A percentile compares a stretch with the other conserved stretches of the same genome.
These are phyloP conservation scores for Drosophila cognata DNA, from an alignment of 2,888 invertebrate genomes.

Conservation along the genomic window DNA sequence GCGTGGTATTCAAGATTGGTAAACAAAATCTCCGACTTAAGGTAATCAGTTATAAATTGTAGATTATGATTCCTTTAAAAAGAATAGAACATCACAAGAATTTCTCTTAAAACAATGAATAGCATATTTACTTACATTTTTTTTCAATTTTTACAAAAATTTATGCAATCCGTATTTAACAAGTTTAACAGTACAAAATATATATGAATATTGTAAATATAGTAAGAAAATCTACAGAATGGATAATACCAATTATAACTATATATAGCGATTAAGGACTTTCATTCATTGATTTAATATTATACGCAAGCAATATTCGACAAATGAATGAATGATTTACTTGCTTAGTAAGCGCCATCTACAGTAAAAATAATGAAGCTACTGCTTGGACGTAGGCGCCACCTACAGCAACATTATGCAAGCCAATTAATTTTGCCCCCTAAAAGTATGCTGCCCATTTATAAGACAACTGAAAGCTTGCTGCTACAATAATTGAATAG, in stretches of 20 bases:
- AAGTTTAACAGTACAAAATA: neutral
- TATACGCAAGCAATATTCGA: neutral
- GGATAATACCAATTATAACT: neutral
- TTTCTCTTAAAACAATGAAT: neutral
- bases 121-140: neutral
- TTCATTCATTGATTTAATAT: neutral
- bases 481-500: slow-evolving; percentile 7
- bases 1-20: neutral
- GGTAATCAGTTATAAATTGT: neutral
- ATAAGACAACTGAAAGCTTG: neutral
- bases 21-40: too few relatives aligned
- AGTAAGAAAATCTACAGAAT: neutral
- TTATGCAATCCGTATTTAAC: neutral
- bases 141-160: neutral
- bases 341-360: slow-evolving; percentile 4
- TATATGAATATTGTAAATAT: neutral
- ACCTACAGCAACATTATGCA: slow-evolving; percentile 2
- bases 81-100: neutral
- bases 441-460: slow-evolving; percentile 21
- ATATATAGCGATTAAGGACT: too few relatives aligned
- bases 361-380: neutral
- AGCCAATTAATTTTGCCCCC: neutral
- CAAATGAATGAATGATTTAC: neutral
- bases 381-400: slow-evolving; percentile 8
- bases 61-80: neutral